A percentile compares a stretch with the other conserved stretches of the same genome.
Evolutionary conservation across 2,113 vertebrate genomes (phyloP).

Genomic region (Boulengeromyrus knoepffleri): DNA sequence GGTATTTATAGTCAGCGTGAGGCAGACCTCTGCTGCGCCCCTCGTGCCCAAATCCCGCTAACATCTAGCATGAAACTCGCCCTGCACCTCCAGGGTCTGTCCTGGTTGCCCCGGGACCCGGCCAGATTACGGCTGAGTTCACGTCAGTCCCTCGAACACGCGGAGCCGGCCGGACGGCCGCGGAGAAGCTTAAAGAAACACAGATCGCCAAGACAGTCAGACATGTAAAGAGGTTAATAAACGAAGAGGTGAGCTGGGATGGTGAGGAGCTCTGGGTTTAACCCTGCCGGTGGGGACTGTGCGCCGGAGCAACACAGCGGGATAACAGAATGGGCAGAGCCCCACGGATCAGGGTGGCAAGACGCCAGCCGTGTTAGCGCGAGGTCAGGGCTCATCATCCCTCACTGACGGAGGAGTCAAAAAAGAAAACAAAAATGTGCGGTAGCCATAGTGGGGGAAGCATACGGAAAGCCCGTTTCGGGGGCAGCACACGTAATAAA

Average conservation of each 20-base stretch:
- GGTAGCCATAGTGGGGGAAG: background rate
- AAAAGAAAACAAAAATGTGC: slow-evolving; percentile 18
- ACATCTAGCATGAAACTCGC: background rate
- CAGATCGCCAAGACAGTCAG: background rate
- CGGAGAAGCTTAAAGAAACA: background rate
- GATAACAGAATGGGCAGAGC: slow-evolving; percentile 9
- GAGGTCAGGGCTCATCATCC: slow-evolving; percentile 22
- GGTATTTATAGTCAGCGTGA: slow-evolving; percentile 40
- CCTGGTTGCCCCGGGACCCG: slow-evolving; percentile 1
- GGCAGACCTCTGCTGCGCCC: slow-evolving; percentile 39
- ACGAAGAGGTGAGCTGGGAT: background rate
- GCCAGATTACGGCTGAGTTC: slow-evolving; percentile 15
- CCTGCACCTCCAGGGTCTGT: background rate
- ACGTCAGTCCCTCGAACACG: background rate
- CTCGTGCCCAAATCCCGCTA: background rate
- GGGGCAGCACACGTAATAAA: background rate
- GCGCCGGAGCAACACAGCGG: background rate
- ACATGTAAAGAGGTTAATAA: background rate
- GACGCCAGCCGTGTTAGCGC: slow-evolving; percentile 29
- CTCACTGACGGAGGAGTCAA: background rate
- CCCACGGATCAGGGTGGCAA: slow-evolving; percentile 19
- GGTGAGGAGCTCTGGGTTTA: background rate
- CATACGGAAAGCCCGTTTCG: background rate
- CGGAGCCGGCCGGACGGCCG: background rate
- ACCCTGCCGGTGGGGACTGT: background rate